A percentile compares a stretch with the other conserved stretches of the same genome.
Evolutionary conservation across 2,797 vertebrate genomes (phyloP).

Genomic region (Lepus townsendii): DNA sequence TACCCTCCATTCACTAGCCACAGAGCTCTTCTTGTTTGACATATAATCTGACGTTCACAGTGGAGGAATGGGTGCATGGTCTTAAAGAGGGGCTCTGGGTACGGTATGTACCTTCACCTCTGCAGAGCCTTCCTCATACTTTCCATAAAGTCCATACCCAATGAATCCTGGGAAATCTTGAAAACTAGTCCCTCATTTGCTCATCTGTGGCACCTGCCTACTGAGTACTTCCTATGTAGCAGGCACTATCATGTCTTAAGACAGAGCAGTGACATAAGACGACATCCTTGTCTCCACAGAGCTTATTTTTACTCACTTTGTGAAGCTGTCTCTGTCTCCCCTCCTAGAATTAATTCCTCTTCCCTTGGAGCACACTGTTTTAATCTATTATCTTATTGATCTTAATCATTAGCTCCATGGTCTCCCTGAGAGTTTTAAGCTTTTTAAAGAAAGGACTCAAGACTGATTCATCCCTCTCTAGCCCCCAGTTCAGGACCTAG

Average conservation of each 20-base stretch:
- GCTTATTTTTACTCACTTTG: not conserved
- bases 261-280: not conserved
- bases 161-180: not conserved
- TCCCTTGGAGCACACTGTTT: not conserved
- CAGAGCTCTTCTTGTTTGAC: not conserved
- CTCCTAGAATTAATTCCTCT: not conserved
- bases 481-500: not conserved
- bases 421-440: not conserved
- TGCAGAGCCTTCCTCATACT: not conserved
- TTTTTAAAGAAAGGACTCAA: not conserved
- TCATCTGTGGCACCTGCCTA: not conserved
- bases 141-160: not conserved
- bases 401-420: not conserved
- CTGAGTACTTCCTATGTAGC: rapidly evolving
- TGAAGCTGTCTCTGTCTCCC: not conserved
- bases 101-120: not conserved
- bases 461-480: not conserved
- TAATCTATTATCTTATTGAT: constrained; percentile 1
- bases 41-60: too few species aligned
- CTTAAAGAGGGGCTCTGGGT: not conserved
- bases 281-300: not conserved
- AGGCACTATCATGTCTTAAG: not conserved
- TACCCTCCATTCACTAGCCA: not conserved
- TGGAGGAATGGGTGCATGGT: too few species aligned
- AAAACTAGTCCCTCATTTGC: not conserved